phyloP scores from a whole-genome alignment of 2,888 invertebrate genomes.

The Phymatocera aterrima region DNA sequence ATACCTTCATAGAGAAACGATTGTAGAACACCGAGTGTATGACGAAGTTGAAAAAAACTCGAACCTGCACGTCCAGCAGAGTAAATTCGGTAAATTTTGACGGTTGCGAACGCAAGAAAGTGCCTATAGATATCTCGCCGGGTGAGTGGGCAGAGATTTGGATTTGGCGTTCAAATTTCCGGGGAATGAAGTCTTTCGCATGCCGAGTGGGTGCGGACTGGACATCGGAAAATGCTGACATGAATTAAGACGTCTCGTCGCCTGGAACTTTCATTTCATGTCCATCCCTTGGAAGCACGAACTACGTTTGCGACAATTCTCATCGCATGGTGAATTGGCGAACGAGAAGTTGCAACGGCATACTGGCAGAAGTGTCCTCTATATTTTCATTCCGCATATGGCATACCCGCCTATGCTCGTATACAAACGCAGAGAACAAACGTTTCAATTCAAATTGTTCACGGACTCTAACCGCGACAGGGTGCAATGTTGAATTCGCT shows the following conservation, averaged over 20 bases:
- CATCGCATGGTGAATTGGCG: no score
- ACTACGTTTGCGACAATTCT: no score
- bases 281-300: no score
- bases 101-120: neutral
- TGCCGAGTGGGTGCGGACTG: conserved; percentile 10
- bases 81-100: neutral
- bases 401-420: neutral
- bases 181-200: neutral
- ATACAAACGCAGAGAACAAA: neutral
- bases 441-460: conserved; percentile 55
- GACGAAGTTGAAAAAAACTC: neutral
- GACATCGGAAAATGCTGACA: neutral
- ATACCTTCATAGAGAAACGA: neutral
- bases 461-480: conserved; percentile 15
- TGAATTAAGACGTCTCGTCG: no score
- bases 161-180: neutral
- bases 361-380: no score
- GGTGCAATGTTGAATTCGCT: conserved; percentile 32
- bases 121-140: neutral
- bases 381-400: neutral
- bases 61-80: neutral
- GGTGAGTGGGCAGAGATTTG: conserved; percentile 1
- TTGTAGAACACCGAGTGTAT: neutral
- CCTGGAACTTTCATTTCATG: no score
- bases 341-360: no score